Base-by-base conservation (phyloP, 2,113 vertebrate genomes). In the Notarius lentiginosus region DNA sequence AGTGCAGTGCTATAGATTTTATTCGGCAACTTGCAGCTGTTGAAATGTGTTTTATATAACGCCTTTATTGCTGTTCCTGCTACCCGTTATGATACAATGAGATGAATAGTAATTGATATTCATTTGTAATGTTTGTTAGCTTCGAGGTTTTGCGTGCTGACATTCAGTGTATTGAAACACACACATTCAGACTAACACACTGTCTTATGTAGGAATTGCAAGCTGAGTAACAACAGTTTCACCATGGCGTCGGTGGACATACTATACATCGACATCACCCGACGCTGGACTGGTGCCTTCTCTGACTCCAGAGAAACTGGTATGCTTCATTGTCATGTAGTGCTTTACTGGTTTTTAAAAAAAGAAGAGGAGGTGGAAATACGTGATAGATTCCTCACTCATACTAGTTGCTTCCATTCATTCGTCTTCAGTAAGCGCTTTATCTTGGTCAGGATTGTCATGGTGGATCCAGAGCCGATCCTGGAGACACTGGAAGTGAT, bases 231-330 rank as follows among this genome's bases (percentile, higher is more conserved):
- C 94, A 96, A 95, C 92, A 97, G 89, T 89, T 95, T 99, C 88
- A 96, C 96, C 75, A 99, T 99, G 98, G 98, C 98, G 0, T 94
- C 97, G 0, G 97, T 96, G 53, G 98, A 99, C 91, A 99, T 99
- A 90, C 95, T 99, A 0, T 99, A 99, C 92, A 99, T 99, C 1
- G 97, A 99, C 92, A 98, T 99, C 92, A 98, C 97, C 0, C 95
- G 97, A n/a, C 95, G 96, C 10, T 98, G 98, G 96, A 95, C 95
- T 47, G 94, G 95, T 55, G 30, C 94, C 47, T 83, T 88, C 11
- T 55, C 95, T 0, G 97, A 98, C 84, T 97, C 97, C 65, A 95
- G 94, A 88, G 98, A 99, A 89, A 95, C 97, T 93, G 97, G 98
- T 97, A 95, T 93, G 86, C 60, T 30, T 30, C 30, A 30, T 30